These are phyloP conservation scores for Tetranychus cinnabarinus DNA, from an alignment of 1,140 invertebrate genomes.

Conservation along the genomic window DNA sequence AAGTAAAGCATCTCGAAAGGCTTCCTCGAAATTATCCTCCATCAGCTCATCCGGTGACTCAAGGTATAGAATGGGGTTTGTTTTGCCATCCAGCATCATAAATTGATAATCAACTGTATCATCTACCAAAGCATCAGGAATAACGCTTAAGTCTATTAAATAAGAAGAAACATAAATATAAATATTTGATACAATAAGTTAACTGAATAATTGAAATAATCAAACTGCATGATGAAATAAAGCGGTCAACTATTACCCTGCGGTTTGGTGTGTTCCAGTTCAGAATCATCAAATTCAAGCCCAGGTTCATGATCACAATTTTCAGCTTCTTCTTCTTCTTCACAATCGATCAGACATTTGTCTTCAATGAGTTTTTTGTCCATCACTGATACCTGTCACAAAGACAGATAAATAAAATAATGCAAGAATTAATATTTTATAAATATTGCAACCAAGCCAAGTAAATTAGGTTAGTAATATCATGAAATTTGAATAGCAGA, in stretches of 20 bases:
- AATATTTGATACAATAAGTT: too few relatives aligned
- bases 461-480: too few relatives aligned
- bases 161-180: too few relatives aligned
- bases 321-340: constrained; percentile 4
- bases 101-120: not conserved
- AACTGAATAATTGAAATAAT: too few relatives aligned
- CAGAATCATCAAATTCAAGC: constrained; percentile 84
- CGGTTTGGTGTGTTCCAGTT: constrained; percentile 34
- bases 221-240: too few relatives aligned
- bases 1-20: constrained; percentile 29
- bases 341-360: constrained; percentile 27
- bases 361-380: not conserved
- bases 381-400: too few relatives aligned
- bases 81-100: not conserved
- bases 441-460: too few relatives aligned
- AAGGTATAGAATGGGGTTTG: constrained; percentile 19
- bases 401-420: too few relatives aligned
- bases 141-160: not conserved
- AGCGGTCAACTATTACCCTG: constrained; percentile 4
- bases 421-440: too few relatives aligned
- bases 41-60: constrained; percentile 61
- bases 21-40: constrained; percentile 79
- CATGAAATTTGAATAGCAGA: too few relatives aligned
- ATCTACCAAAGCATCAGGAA: not conserved
- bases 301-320: constrained; percentile 39